Evolutionary conservation across 2,888 invertebrate species (phyloP), one percentile per base, ranked within the genome.

Genomic region (Orthosia cruda): DNA sequence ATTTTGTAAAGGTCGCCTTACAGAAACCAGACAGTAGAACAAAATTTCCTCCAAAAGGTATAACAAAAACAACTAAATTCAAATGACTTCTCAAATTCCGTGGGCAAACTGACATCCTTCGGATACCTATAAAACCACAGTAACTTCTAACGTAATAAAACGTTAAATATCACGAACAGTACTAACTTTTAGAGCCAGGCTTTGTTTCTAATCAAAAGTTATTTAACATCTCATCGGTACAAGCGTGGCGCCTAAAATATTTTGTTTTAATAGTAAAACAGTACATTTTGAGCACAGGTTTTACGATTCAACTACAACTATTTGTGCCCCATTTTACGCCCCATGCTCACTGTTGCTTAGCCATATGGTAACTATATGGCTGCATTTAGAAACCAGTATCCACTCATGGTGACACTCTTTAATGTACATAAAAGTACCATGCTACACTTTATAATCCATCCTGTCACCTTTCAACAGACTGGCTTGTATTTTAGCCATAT

Each of bases 151-250:
- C 20, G 23, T 55, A 58, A 75, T 83, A 82, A 71, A 83, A 80
- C 20, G 45, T 55, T 54, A 68, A 74, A 70, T 69, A 57, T 52
- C 68, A 69, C 47, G 40, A 69, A 76, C 62, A 40, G 55, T 54
- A 58, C 7, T 45, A n/a, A 75, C 67, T 71, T 54, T 55, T 72
- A 74, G 11, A 62, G 20, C 61, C 64, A 2, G 47, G 65, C 67
- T 76, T 68, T 80, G 62, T 69, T 59, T 50, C 57, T 55, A 76
- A 71, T 80, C 18, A 80, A 84, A 80, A 76, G 54, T 71, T n/a
- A n/a, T 82, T 50, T 80, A 45, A 69, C 61, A 61, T 61, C 20
- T 58, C 16, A 58, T 66, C 55, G 7, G 45, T 50, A 32, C 47
- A 32, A 47, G 47, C 23, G 49, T 18, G 61, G 18, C 16, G 7